Percentiles rank a stretch among this genome's conserved stretches.
phyloP scores from a whole-genome alignment of 1,140 invertebrate genomes.

The Drosophila watanabei region DNA sequence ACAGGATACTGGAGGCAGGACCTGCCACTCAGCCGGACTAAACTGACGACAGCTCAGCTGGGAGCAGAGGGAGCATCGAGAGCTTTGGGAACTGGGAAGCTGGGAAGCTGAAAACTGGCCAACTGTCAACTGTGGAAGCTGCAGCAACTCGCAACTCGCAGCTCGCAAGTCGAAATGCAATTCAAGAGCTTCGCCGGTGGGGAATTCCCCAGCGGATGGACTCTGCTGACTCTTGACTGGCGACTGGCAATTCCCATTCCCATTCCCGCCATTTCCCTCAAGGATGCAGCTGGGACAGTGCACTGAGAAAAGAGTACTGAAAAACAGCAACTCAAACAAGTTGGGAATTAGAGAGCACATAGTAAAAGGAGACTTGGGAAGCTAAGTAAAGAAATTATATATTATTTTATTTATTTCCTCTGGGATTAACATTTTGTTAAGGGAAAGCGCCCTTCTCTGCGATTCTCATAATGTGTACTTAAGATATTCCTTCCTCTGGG shows the following conservation, averaged over 20 bases:
- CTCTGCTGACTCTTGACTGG: conserved; percentile 44
- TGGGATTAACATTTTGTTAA: too few relatives aligned
- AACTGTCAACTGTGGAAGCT: conserved; percentile 29
- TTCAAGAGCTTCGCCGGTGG: conserved; percentile 24
- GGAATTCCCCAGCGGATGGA: conserved; percentile 18
- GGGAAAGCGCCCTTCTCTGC: too few relatives aligned
- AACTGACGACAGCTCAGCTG: conserved; percentile 75
- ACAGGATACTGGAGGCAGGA: conserved; percentile 45
- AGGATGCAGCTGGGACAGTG: conserved; percentile 29
- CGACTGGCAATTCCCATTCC: conserved; percentile 2
- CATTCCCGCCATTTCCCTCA: not conserved
- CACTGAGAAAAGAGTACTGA: not conserved
- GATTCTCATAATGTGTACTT: too few relatives aligned
- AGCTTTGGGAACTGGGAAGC: conserved; percentile 4
- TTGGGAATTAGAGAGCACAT: too few relatives aligned
- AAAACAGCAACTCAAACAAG: too few relatives aligned
- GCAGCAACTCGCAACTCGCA: conserved; percentile 5
- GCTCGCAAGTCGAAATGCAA: conserved; percentile 23
- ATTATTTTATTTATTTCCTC: too few relatives aligned
- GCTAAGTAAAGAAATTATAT: too few relatives aligned
- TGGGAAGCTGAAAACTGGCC: not conserved
- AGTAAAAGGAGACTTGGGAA: too few relatives aligned
- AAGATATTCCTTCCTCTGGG: too few relatives aligned
- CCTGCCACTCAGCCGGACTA: conserved; percentile 64
- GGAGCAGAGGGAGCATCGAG: conserved; percentile 25